Evolutionary conservation across 37 sponge, comb jelly and placozoan species (phyloP).

Genomic region (Eunapius fragilis): DNA sequence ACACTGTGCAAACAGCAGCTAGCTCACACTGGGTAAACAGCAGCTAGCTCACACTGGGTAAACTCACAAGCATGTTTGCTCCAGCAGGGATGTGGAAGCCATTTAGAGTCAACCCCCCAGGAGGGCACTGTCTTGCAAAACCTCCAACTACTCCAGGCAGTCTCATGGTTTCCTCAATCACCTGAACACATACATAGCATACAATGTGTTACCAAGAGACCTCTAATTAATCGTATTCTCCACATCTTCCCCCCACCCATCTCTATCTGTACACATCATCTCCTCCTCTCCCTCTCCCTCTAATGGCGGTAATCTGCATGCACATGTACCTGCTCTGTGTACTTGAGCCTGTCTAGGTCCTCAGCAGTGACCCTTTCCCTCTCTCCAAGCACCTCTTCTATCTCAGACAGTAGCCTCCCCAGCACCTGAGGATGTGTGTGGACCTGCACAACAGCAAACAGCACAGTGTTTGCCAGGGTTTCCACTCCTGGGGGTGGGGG

Average conservation of each 20-base stretch:
- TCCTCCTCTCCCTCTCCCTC: no score
- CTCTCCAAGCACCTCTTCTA: neutral
- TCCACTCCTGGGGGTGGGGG: neutral
- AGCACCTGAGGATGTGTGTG: neutral
- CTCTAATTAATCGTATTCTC: neutral
- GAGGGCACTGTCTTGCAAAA: neutral
- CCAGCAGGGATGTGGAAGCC: neutral
- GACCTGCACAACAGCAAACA: neutral
- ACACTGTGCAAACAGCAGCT: no score
- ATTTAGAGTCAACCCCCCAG: neutral
- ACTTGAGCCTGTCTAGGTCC: neutral
- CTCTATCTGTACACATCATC: no score
- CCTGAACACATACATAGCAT: constrained; percentile 2
- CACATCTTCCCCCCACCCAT: no score
- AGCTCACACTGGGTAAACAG: neutral
- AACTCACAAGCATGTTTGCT: neutral
- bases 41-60: no score
- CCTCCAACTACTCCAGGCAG: neutral
- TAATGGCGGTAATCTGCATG: no score
- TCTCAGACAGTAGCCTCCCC: neutral
- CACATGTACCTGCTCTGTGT: neutral
- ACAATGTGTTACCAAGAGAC: no score
- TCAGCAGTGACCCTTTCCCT: neutral
- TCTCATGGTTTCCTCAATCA: neutral
- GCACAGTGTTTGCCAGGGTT: neutral